Evolutionary conservation across 2,113 vertebrate genomes (phyloP).

Genomic region (Psettodes erumei): DNA sequence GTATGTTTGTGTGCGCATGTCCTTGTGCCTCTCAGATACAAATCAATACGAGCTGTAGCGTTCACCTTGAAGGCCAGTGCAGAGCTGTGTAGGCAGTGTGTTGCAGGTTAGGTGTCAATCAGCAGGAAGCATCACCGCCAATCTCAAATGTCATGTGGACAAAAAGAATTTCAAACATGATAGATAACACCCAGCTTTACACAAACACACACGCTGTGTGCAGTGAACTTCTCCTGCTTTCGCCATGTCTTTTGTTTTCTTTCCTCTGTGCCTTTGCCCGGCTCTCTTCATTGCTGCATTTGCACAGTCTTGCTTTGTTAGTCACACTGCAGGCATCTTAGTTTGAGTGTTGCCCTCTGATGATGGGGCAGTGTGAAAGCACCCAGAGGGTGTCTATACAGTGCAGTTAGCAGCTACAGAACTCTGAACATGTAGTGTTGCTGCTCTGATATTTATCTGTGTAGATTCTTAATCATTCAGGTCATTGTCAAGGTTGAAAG

Average conservation of each 20-base stretch:
- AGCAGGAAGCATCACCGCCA: neutral
- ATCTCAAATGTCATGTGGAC: constrained; percentile 13
- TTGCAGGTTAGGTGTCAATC: constrained; percentile 58
- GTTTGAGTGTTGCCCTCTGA: constrained; percentile 46
- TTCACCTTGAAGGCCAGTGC: constrained; percentile 50
- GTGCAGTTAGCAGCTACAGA: constrained; percentile 11
- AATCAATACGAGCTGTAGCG: constrained; percentile 37
- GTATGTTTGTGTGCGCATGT: neutral
- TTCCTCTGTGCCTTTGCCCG: neutral
- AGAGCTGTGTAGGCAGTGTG: neutral
- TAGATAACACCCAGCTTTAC: neutral
- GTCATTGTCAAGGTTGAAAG: too few species aligned
- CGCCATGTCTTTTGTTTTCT: neutral
- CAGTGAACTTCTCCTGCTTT: neutral
- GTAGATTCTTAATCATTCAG: too few species aligned
- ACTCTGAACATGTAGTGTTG: neutral
- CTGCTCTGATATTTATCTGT: neutral
- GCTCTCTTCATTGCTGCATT: constrained; percentile 16
- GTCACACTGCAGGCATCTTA: constrained; percentile 43
- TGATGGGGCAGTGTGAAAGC: constrained; percentile 45
- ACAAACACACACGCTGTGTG: neutral
- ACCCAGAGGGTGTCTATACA: constrained; percentile 8
- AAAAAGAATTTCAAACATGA: constrained; percentile 16
- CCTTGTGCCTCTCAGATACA: neutral
- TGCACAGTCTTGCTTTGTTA: constrained; percentile 42